Percentiles rank a stretch among this genome's conserved stretches.
These are phyloP conservation scores for Thomomys bottae DNA, from an alignment of 2,113 vertebrate genomes.

Conservation along the genomic window DNA sequence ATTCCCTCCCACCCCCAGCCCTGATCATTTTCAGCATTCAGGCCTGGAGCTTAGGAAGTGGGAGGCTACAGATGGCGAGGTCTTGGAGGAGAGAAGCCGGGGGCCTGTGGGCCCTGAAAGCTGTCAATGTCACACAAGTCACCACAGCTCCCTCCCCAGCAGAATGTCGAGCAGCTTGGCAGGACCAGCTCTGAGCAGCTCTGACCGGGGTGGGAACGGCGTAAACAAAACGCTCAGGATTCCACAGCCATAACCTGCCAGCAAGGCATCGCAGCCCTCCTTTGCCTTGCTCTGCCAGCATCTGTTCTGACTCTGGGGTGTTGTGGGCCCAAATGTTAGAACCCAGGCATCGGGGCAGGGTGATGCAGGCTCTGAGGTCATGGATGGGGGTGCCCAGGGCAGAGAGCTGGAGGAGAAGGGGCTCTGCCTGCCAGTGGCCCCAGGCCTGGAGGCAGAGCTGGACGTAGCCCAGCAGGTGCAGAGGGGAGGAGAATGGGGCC, in stretches of 20 bases:
- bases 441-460: not conserved
- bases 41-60: constrained; percentile 59
- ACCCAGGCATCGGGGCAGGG: not conserved
- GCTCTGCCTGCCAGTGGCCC: not conserved
- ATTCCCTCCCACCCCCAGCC: not conserved
- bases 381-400: no score
- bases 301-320: constrained; percentile 36
- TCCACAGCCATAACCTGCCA: constrained; percentile 23
- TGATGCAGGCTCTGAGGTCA: accelerated
- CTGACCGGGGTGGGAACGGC: constrained; percentile 40
- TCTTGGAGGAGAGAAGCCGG: constrained; percentile 62
- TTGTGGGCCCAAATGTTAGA: not conserved
- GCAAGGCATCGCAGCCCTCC: not conserved
- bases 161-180: constrained; percentile 71
- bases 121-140: constrained; percentile 75
- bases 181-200: not conserved
- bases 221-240: constrained; percentile 58
- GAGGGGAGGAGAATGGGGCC: not conserved
- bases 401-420: not conserved
- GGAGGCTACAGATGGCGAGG: constrained; percentile 75
- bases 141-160: constrained; percentile 56
- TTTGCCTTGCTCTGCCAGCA: not conserved
- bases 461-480: not conserved
- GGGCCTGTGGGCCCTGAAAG: constrained; percentile 52
- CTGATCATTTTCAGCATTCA: constrained; percentile 54